Percentiles rank a stretch among this genome's conserved stretches.
Evolutionary conservation across 2,888 invertebrate species (phyloP).

Genomic region (Caenorhabditis doughertyi): DNA sequence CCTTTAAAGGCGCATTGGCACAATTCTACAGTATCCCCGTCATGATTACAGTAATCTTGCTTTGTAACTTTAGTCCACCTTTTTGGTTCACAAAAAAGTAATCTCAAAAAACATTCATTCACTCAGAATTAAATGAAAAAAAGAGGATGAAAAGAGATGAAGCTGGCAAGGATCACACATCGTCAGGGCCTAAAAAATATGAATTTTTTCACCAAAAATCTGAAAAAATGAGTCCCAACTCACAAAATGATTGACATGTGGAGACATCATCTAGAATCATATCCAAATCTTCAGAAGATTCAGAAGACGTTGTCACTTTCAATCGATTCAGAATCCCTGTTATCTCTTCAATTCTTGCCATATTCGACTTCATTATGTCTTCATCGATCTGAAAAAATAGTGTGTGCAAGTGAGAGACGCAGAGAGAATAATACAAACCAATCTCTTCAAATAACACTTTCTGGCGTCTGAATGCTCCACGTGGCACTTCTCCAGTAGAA

Average conservation of each 20-base stretch:
- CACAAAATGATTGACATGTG: constrained; percentile 50
- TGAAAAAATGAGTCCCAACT: neutral
- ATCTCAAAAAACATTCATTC: too few species aligned
- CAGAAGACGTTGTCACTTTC: neutral
- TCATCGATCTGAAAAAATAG: constrained; percentile 37
- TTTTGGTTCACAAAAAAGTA: too few species aligned
- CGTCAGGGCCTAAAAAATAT: neutral
- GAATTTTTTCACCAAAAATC: too few species aligned
- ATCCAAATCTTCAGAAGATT: neutral
- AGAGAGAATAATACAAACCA: too few species aligned
- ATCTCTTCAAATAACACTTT: constrained; percentile 5
- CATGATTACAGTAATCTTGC: too few species aligned
- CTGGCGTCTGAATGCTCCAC: neutral
- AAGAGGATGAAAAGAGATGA: too few species aligned
- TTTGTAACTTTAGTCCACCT: too few species aligned
- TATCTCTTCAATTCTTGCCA: constrained; percentile 5
- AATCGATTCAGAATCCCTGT: neutral
- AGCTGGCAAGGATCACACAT: constrained; percentile 5
- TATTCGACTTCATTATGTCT: constrained; percentile 43
- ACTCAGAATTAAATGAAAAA: too few species aligned
- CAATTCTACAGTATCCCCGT: too few species aligned
- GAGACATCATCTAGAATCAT: constrained; percentile 43
- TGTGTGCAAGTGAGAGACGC: neutral
- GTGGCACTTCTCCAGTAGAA: neutral
- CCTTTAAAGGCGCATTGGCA: too few species aligned